Percentiles rank a stretch among this genome's conserved stretches.
Evolutionary conservation across 1,140 invertebrate genomes (phyloP).

Genomic region (Drosophila insularis): DNA sequence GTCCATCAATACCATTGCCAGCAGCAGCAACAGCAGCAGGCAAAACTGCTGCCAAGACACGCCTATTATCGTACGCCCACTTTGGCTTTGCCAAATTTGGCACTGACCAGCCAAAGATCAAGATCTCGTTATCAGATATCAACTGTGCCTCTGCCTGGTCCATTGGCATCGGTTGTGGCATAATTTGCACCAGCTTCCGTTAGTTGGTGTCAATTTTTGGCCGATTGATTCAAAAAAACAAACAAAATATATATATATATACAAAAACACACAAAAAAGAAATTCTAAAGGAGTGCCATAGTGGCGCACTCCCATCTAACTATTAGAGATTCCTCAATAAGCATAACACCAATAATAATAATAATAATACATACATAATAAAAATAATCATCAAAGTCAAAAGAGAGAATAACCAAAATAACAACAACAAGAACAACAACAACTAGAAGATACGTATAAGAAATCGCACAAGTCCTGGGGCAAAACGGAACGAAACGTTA

Average conservation of each 20-base stretch:
- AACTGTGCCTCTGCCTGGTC: slow-evolving; percentile 28
- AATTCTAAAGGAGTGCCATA: slow-evolving; percentile 28
- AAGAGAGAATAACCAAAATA: neutral
- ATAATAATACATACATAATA: neutral
- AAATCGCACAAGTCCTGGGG: slow-evolving; percentile 10
- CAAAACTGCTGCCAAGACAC: slow-evolving; percentile 39
- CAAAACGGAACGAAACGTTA: slow-evolving; percentile 30
- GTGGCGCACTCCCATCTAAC: slow-evolving; percentile 29
- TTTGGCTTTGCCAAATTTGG: slow-evolving; percentile 28
- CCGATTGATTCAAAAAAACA: slow-evolving; percentile 7
- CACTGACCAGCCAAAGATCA: slow-evolving; percentile 39
- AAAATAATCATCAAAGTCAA: neutral
- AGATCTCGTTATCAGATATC: slow-evolving; percentile 23
- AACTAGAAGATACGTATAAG: slow-evolving; percentile 22
- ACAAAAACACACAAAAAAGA: slow-evolving; percentile 1
- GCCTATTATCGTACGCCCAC: slow-evolving; percentile 40
- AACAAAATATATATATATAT: too few species aligned
- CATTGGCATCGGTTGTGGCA: slow-evolving; percentile 54
- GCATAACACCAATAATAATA: slow-evolving; percentile 9
- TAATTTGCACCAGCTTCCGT: slow-evolving; percentile 48
- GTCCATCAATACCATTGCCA: slow-evolving; percentile 27
- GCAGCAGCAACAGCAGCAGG: slow-evolving; percentile 38
- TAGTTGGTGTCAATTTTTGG: slow-evolving; percentile 27
- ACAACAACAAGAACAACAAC: slow-evolving; percentile 27
- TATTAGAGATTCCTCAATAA: slow-evolving; percentile 30